Evolutionary conservation across 64 coral and sea anemone genomes (phyloP), one percentile per base, ranked within the genome.

Genomic region (Montipora cactus): DNA sequence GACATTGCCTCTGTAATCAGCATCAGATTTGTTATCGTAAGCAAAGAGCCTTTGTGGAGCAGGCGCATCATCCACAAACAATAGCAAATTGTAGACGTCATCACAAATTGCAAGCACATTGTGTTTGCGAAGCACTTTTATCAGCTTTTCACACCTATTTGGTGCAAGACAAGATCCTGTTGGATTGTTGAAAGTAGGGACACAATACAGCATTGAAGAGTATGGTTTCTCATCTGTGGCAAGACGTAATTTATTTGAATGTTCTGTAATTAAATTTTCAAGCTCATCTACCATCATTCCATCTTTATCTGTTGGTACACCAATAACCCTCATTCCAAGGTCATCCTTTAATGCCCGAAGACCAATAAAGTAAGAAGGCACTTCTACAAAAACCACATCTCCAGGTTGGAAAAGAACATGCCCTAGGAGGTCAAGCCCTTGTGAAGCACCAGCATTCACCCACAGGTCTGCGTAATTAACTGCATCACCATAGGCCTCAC

Each of bases 1-100:
- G 12, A 99, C 97, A 52, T 89, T 93, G 7, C 97, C 97, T 87
- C 92, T 95, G 84, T 99, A 99, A 81, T 96, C 89, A 72, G 87
- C 49, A 89, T 99, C 95, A 76, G 67, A 91, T 69, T 97, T 93
- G 47, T 77, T 47, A 22, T 97, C 95, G 89, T 81, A 94, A 18
- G 92, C 83, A 91, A 94, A 94, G 0, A 97, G 78, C 47, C 95
- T 87, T 21, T 81, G 79, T 2, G 92, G 92, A 7, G 92, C 82
- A 21, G 89, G 89, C 12, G 59, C 48, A 20, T 94, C 83, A 22
- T 94, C 92, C 14, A 75, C 91, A 84, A 91, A 94, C 13, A 76
- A 94, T 4, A 94, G 67, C 47, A 84, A 87, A 69, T 97, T 97
- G 92, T 97, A 97, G 11, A 97, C 92, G 78, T 97, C 95, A 83